Conservation (phyloP, 2,797 vertebrate genomes). For the Mus spretus region DNA sequence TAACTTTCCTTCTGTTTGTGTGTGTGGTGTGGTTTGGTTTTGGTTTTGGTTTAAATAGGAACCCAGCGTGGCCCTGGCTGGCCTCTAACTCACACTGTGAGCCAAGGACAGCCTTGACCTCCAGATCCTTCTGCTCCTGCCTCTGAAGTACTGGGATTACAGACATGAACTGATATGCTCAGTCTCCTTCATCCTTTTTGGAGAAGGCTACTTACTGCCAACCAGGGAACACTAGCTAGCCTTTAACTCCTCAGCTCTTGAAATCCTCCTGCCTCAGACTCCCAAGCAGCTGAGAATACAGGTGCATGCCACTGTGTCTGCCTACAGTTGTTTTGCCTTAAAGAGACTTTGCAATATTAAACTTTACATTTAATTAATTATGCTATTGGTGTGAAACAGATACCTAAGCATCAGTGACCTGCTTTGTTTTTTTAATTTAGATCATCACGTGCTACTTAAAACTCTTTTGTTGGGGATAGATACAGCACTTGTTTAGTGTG, state of each 20-base stretch:
- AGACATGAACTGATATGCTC: background rate
- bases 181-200: background rate
- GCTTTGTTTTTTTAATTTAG: constrained; percentile 21
- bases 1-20: background rate
- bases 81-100: background rate
- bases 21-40: background rate
- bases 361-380: constrained; percentile 48
- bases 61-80: background rate
- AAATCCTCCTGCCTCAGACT: background rate
- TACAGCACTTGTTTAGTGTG: background rate
- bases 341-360: background rate
- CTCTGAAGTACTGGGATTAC: background rate
- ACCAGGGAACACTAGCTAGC: background rate
- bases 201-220: background rate
- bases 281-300: background rate
- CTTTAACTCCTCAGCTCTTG: background rate
- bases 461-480: no score
- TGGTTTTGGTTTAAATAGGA: background rate
- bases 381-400: background rate
- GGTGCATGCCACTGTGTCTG: background rate
- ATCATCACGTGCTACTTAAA: background rate
- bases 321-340: constrained; percentile 4
- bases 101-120: background rate
- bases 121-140: background rate
- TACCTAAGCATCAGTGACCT: background rate